Evolutionary conservation across 2,797 vertebrate genomes (phyloP).

Genomic region (Erpetoichthys calabaricus): DNA sequence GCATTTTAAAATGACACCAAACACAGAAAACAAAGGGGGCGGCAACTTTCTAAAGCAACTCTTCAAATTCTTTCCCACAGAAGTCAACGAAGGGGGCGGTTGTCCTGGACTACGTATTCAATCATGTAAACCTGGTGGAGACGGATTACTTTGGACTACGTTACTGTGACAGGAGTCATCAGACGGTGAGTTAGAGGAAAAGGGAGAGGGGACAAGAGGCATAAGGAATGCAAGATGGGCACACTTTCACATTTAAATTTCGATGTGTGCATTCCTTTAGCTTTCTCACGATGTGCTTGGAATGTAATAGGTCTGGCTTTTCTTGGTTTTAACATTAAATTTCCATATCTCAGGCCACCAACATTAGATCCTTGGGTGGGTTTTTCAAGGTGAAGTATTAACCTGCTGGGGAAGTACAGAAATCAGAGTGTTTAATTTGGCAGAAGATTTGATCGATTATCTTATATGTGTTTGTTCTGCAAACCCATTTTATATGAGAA

Average conservation of each 20-base stretch:
- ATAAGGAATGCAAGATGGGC: background rate
- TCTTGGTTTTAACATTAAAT: no score
- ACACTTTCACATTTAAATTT: conserved; percentile 5
- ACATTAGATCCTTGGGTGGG: no score
- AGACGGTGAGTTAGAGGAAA: conserved; percentile 58
- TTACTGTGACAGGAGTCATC: conserved; percentile 73
- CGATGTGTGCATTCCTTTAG: conserved; percentile 6
- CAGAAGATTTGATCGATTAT: no score
- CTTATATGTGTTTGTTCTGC: no score
- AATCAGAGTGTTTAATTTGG: no score
- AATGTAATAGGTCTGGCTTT: background rate
- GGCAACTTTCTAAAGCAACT: conserved; percentile 31
- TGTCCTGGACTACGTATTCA: conserved; percentile 69
- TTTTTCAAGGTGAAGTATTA: no score
- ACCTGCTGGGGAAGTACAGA: no score
- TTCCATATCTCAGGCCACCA: no score
- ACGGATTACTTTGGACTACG: conserved; percentile 77
- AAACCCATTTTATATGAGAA: no score
- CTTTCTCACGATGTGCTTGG: background rate
- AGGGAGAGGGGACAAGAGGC: background rate
- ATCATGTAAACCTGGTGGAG: conserved; percentile 68
- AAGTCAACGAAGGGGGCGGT: conserved; percentile 69
- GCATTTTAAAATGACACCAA: conserved; percentile 13
- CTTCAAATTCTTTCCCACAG: conserved; percentile 60
- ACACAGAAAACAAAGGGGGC: conserved; percentile 27